Evolutionary conservation across 2,888 invertebrate genomes (phyloP), one percentile per base, ranked within the genome.

Genomic region (Lysandra bellargus): DNA sequence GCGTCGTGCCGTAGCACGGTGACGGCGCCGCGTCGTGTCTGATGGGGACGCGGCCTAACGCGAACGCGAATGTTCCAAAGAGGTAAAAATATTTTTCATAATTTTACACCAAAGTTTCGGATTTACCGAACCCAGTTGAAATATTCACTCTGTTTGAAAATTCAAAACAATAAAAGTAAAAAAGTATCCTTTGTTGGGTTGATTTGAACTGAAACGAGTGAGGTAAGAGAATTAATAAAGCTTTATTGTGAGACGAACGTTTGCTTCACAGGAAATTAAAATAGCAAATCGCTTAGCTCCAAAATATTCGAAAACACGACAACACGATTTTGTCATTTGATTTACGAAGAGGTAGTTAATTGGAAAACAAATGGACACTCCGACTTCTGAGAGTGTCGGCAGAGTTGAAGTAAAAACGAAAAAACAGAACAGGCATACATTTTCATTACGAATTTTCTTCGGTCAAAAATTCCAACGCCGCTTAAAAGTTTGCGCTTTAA

Each of bases 211-310:
- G 64, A 30, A 69, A 12, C 33, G 9, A 61, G 23, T 61, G 2
- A 30, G 64, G 64, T 69, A 14, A 7, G 23, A 33, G 14, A 33
- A 69, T 69, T 33, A 33, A 69, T 69, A 69, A 4, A 64, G 64
- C 64, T 64, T 64, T 33, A 64, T 64, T 64, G 33, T 33, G 30
- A 64, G 30, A 14, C 3, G 1, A 33, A 30, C 30, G 30, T 69
- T 69, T 69, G 64, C 64, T 69, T 69, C 33, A 33, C 12, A 69
- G 64, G 30, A 69, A 69, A 69, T 69, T 30, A 69, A 64, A 69
- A 69, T 33, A 33, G 30, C 64, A 12, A 69, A 69, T 69, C 64
- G 1, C 33, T 69, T 69, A 69, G 64, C 30, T 69, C 4, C 30
- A 30, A 69, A 69, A 30, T 33, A 69, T 33, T 69, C 4, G 12